Evolutionary conservation across 2,888 invertebrate species (phyloP), one percentile per base, ranked within the genome.

Genomic region (Cloeon dipterum): DNA sequence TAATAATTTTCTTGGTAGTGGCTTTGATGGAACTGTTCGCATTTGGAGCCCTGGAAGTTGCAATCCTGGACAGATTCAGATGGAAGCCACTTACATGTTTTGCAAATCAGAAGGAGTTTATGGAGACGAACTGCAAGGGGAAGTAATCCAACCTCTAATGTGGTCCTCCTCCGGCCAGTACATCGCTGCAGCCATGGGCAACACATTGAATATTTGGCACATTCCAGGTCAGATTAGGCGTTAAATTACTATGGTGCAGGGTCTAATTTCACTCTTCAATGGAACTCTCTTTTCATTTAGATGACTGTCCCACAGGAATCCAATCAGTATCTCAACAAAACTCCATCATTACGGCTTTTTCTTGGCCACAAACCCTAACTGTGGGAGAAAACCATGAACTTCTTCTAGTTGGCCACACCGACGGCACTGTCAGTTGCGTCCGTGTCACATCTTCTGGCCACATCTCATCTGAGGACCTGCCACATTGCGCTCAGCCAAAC

Each of bases 1-100:
- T n/a, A n/a, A n/a, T n/a, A n/a, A n/a, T n/a, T n/a, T n/a, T n/a
- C n/a, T n/a, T n/a, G n/a, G n/a, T 47, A 62, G 66, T 47, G 68
- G 66, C 1, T 64, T 61, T 48, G 70, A 70, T 50, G 66, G 68
- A n/a, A 69, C 68, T 3, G 63, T 69, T 1, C 52, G 69, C 16
- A 51, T 68, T 11, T 70, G 69, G 70, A 52, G 57, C 33, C 54
- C 60, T 5, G 54, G 56, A 37, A 52, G 53, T 41, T 54, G 56
- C 37, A 52, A 53, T 42, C 50, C 53, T 38, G 53, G 52, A 20
- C 53, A 54, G 39, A 50, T 52, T 40, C 50, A 51, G 39, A 50
- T 66, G 39, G 63, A 66, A 44, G 63, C 63, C 42, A 67, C 66
- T 2, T 52, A 65, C 41, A 57, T 67, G 8, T 68, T 67, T 46